Evolutionary conservation across 1,140 invertebrate species (phyloP), one percentile per base, ranked within the genome.

Genomic region (Saccostrea glomerata): DNA sequence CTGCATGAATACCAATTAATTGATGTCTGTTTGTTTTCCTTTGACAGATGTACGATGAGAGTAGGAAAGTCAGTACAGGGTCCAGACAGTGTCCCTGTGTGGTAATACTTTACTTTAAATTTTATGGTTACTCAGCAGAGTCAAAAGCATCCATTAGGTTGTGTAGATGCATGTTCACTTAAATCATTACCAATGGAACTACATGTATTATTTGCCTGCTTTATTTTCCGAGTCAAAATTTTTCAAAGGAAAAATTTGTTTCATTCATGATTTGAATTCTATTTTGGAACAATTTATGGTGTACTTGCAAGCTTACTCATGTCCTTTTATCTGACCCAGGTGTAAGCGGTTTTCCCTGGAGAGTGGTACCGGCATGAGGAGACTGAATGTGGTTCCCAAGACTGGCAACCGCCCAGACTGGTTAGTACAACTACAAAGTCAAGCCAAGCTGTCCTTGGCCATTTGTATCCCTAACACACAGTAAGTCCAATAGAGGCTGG

Each of bases 321-420:
- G 47, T 15, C 23, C 25, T 54, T 87, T 30, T 70, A 56, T 84
- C 77, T 85, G 83, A 92, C 93, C 12, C 91, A 97, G 97, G 97
- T 98, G 97, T 94, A 97, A 97, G 88, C 96, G 97, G 90, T 98
- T 98, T 95, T 96, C 97, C 87, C 93, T 98, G 66, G 97, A 97
- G 86, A 96, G 97, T 89, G 98, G 97, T 60, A 96, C 97, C 23
- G 94, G 94, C 92, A 97, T 96, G 87, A 95, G 96, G 73, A 96
- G 97, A 89, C 94, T 98, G 4, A 95, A 96, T 89, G 96, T 98
- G 0, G 95, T 96, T 15, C 94, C 96, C 0, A 95, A 96, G 54
- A 96, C 97, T 88, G 95, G 97, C 89, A 96, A 96, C 82, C 94
- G 96, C 89, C 96, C 97, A 9, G 97, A 97, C 86, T 93, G 94